Evolutionary conservation across 1,140 invertebrate species (phyloP).

Genomic region (Ceratitis capitata): DNA sequence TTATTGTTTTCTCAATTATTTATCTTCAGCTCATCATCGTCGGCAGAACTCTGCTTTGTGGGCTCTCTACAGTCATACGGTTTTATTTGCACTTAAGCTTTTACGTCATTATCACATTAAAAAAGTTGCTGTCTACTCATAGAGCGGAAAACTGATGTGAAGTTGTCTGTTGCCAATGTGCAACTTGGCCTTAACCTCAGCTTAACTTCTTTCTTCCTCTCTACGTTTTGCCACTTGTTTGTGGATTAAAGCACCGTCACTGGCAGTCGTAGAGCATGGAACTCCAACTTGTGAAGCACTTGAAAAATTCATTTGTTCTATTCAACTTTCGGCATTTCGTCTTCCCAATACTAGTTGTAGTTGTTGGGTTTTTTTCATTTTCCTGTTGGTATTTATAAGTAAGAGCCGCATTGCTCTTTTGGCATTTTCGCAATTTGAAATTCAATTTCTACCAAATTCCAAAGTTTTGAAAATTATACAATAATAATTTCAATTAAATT

Average conservation of each 20-base stretch:
- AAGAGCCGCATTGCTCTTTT: slow-evolving; percentile 3
- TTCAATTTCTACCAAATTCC: slow-evolving; percentile 25
- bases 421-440: slow-evolving; percentile 23
- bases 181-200: neutral
- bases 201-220: too few species aligned
- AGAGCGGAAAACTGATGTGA: neutral
- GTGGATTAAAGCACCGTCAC: neutral
- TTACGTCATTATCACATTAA: slow-evolving; percentile 20
- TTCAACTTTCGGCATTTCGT: neutral
- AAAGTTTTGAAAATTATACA: slow-evolving; percentile 24
- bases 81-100: slow-evolving; percentile 21
- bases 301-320: neutral
- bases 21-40: neutral
- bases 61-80: neutral
- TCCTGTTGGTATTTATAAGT: neutral
- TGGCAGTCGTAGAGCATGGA: neutral
- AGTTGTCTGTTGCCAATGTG: neutral
- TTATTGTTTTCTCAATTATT: neutral
- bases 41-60: neutral
- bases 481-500: slow-evolving; percentile 38
- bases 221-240: neutral
- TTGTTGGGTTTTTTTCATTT: too few species aligned
- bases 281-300: neutral
- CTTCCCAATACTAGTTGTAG: neutral
- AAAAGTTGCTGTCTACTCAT: neutral